Base-by-base conservation (phyloP, 1,140 invertebrate genomes). In the Brachystomella parvula region DNA sequence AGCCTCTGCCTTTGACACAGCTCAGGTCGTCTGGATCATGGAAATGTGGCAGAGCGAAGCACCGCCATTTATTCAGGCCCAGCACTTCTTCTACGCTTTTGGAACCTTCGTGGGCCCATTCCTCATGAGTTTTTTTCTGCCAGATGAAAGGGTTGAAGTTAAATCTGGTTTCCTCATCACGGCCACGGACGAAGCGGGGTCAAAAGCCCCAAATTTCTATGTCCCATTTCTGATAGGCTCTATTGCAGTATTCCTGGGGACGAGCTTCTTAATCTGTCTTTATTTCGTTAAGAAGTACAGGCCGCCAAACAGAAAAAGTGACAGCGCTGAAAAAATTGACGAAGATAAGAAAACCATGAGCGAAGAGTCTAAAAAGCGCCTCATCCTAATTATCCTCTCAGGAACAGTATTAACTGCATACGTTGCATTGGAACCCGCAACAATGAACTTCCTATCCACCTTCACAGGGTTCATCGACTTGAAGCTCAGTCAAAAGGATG, bases 1-100 rank as follows among this genome's bases (percentile, higher is more conserved):
- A 12, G 53, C 53, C 12, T 6, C 9, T 15, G 6, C 21, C 2
- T 67, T 58, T 28, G 66, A 67, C 47, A n/a, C n/a, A n/a, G n/a
- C n/a, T n/a, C n/a, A n/a, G n/a, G n/a, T n/a, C n/a, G n/a, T n/a
- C n/a, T n/a, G n/a, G n/a, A n/a, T n/a, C n/a, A n/a, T n/a, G n/a
- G n/a, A n/a, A n/a, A n/a, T n/a, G n/a, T n/a, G n/a, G 57, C 61
- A 3, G 61, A 47, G 2, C 61, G 63, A 31, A 53, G 44, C 62
- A 29, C 12, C 28, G 28, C 61, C 61, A 2, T 63, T 30, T 30
- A 64, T 67, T 21, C 66, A 61, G 58, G 28, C 2, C 32, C 61
- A 56, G 29, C 60, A 63, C 31, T 63, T 67, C 39, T 28, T 19
- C 2, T 63, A 29, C 44, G 47, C 66, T 3, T 1, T 63, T 9